Evolutionary conservation across 2,113 vertebrate genomes (phyloP).

Genomic region (Montifringilla adamsi): DNA sequence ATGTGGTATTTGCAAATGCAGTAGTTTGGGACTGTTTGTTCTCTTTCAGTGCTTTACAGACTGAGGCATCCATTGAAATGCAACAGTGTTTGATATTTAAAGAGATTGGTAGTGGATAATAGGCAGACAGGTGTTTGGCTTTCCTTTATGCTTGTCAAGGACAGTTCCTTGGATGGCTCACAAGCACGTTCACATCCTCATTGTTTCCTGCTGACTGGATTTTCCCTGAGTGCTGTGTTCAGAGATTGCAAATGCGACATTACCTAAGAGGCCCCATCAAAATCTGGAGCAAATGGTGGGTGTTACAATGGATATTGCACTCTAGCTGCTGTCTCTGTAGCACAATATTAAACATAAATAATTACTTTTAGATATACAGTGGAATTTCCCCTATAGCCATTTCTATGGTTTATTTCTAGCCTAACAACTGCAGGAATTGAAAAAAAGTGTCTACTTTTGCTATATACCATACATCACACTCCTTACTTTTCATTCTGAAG

Average conservation of each 20-base stretch:
- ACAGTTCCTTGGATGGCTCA: not conserved
- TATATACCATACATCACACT: not conserved
- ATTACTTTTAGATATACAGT: not conserved
- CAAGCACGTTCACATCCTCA: not conserved
- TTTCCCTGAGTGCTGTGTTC: not conserved
- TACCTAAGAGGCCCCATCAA: not conserved
- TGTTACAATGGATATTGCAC: not conserved
- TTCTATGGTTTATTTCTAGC: slow-evolving; percentile 5
- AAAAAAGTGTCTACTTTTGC: not conserved
- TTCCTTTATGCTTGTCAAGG: slow-evolving; percentile 27
- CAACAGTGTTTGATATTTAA: not conserved
- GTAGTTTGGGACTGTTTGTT: not conserved
- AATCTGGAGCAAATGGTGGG: not conserved
- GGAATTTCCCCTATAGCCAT: not conserved
- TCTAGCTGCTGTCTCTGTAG: not conserved
- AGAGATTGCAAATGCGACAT: not conserved
- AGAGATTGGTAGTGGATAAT: not conserved
- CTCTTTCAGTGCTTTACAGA: not conserved
- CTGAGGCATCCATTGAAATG: not conserved
- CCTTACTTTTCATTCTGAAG: not conserved
- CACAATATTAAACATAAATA: slow-evolving; percentile 5
- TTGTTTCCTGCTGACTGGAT: slow-evolving; percentile 39
- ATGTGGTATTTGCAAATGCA: not conserved
- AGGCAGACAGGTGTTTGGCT: not conserved
- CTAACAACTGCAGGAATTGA: not conserved